Base-by-base conservation (phyloP, 2,888 invertebrate species). In the Thymelicus lineola region DNA sequence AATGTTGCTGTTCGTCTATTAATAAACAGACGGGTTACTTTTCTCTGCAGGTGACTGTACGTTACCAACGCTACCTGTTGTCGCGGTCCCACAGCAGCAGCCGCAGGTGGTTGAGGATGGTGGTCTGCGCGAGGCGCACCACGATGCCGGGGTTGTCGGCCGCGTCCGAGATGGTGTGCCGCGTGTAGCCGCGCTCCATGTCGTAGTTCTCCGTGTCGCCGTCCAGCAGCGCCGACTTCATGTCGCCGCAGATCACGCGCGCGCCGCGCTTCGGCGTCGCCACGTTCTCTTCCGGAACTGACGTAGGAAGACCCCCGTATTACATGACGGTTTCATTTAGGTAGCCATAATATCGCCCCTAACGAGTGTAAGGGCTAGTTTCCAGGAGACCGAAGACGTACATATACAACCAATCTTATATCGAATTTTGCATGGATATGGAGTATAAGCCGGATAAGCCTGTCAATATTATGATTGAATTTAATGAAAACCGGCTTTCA, bases 21-120 rank as follows among this genome's bases (percentile, higher is more conserved):
- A n/a, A n/a, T n/a, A n/a, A n/a, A n/a, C n/a, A n/a, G n/a, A n/a
- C n/a, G n/a, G n/a, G n/a, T n/a, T n/a, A n/a, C n/a, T n/a, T n/a
- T n/a, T n/a, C n/a, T n/a, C n/a, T n/a, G n/a, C n/a, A n/a, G n/a
- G n/a, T n/a, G n/a, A n/a, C n/a, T n/a, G n/a, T n/a, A n/a, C n/a
- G n/a, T n/a, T n/a, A n/a, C n/a, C n/a, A 7, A 35, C 0, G 5
- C 28, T 50, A 86, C 95, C 98, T 96, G 84, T 96, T 95, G 87
- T 99, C 99, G 71, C 97, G 95, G 91, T 99, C 99, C 98, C 99
- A 99, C 12, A 99, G 95, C 78, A 99, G 94, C 95, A 99, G 95
- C 71, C 96, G 96, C 71, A 99, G 95, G 82, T 98, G 97, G 94
- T 99, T 99, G 80, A 99, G 95, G 82, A 99, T 98, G 86, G 96